Conservation (phyloP, 2,797 vertebrate species). For the Trachurus trachurus region DNA sequence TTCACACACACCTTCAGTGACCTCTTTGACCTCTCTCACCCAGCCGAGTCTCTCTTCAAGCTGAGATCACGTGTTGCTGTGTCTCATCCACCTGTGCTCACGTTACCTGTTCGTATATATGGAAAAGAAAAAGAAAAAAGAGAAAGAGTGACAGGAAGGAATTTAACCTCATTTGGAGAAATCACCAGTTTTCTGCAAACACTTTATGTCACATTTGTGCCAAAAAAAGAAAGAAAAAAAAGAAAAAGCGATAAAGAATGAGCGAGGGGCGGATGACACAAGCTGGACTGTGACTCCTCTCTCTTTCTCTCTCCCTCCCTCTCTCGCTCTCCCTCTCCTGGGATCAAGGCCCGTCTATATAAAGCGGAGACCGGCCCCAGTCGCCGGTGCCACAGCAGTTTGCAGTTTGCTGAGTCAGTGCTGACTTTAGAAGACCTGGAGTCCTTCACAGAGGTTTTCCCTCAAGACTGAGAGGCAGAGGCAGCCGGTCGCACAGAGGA, state of each 20-base stretch:
- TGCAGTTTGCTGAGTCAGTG: conserved; percentile 50
- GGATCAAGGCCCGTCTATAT: conserved; percentile 57
- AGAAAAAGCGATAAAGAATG: conserved; percentile 1
- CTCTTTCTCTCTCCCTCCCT: conserved; percentile 6
- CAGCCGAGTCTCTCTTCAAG: not conserved
- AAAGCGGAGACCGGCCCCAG: conserved; percentile 45
- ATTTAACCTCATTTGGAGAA: not conserved
- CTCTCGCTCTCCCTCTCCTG: conserved; percentile 26
- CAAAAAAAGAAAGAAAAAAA: conserved; percentile 33
- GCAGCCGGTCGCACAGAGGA: not conserved
- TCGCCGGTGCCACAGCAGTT: conserved; percentile 8
- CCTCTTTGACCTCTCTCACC: not conserved
- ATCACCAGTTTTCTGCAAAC: conserved; percentile 2
- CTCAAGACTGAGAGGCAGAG: not conserved
- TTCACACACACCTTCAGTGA: conserved; percentile 29
- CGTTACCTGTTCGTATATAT: no score
- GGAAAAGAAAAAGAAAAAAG: not conserved
- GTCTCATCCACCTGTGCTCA: not conserved
- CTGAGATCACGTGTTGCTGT: not conserved
- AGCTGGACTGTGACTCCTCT: conserved; percentile 32
- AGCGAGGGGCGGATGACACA: conserved; percentile 23
- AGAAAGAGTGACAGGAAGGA: not conserved
- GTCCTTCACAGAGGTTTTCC: not conserved
- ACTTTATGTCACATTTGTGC: conserved; percentile 18
- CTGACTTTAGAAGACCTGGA: conserved; percentile 8